Evolutionary conservation across 2,888 invertebrate species (phyloP).

Genomic region (Formica aserva): DNA sequence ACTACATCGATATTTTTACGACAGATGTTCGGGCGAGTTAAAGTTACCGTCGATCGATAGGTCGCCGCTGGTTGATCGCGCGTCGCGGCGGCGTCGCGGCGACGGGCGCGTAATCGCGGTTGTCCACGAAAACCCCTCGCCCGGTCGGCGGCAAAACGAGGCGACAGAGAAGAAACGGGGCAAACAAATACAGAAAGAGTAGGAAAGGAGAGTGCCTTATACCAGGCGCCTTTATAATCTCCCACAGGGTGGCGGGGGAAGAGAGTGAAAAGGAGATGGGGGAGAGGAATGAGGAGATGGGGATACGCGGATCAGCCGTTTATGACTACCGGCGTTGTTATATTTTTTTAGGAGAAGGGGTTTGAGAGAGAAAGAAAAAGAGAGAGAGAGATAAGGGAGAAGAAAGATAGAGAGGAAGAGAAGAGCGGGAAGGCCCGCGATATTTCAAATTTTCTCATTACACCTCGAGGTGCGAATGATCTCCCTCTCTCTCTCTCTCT

Average conservation of each 20-base stretch:
- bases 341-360: conserved; percentile 71
- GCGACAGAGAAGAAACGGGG: conserved; percentile 53
- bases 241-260: conserved; percentile 64
- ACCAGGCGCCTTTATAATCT: conserved; percentile 80
- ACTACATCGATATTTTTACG: conserved; percentile 48
- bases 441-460: conserved; percentile 86
- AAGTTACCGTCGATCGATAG: conserved; percentile 58
- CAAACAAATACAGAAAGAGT: conserved; percentile 49
- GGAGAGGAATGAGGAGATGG: conserved; percentile 27
- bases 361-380: conserved; percentile 37
- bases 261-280: conserved; percentile 12
- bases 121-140: conserved; percentile 68
- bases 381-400: conserved; percentile 42
- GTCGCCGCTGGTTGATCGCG: conserved; percentile 52
- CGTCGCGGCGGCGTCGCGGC: conserved; percentile 46
- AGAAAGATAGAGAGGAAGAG: conserved; percentile 30
- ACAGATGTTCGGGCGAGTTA: conserved; percentile 42
- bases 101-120: conserved; percentile 68
- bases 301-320: conserved; percentile 81
- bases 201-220: conserved; percentile 70
- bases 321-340: conserved; percentile 81
- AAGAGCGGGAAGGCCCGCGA: conserved; percentile 78
- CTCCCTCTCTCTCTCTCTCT: conserved; percentile 75
- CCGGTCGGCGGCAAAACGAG: conserved; percentile 58
- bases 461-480: conserved; percentile 85